Percentiles rank a stretch among this genome's conserved stretches.
Evolutionary conservation across 2,113 vertebrate species (phyloP).

Genomic region (Odontesthes bonariensis): DNA sequence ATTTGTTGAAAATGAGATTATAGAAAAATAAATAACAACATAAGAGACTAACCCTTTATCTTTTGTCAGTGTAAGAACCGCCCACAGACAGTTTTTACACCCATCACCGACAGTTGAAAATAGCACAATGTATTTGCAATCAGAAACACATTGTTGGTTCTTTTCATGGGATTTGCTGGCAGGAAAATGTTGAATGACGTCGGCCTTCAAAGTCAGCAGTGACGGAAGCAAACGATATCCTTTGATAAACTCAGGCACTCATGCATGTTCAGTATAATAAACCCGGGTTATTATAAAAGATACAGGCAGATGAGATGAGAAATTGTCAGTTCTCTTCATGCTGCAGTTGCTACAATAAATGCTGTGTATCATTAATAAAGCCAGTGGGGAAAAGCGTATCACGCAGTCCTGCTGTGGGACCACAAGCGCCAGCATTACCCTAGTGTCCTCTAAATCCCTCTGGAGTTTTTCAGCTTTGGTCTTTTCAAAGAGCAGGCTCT

Average conservation of each 20-base stretch:
- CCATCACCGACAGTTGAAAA: no score
- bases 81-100: no score
- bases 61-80: background rate
- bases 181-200: background rate
- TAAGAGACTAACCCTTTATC: background rate
- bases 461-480: conserved; percentile 99
- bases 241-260: conserved; percentile 29
- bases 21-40: background rate
- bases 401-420: conserved; percentile 20
- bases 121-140: no score
- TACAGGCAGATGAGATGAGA: conserved; percentile 29
- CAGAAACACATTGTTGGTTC: background rate
- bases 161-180: conserved; percentile 22
- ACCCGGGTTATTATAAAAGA: conserved; percentile 24
- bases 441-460: conserved; percentile 99
- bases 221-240: conserved; percentile 24
- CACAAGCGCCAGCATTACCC: conserved; percentile 88
- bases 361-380: conserved; percentile 18
- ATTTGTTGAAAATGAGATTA: background rate
- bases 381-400: background rate
- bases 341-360: background rate
- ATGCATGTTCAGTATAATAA: conserved; percentile 31
- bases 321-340: background rate
- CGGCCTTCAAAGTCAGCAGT: background rate
- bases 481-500: conserved; percentile 99